Conservation (phyloP, 2,888 invertebrate species). For the Mystacides longicornis region DNA sequence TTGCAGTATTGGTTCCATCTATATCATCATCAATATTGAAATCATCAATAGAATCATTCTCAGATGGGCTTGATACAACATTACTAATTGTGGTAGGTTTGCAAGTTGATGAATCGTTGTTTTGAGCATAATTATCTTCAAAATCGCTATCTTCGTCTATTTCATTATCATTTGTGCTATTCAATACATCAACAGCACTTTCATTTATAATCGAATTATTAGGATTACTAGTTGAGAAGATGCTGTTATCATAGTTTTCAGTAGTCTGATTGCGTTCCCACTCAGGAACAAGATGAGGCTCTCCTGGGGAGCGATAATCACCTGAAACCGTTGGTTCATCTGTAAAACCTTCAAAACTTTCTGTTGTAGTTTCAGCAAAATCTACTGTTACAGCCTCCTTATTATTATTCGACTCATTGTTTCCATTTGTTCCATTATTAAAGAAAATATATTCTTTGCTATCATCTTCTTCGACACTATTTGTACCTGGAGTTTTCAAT, state of each 20-base stretch:
- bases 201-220: background rate
- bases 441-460: slow-evolving; percentile 23
- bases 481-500: slow-evolving; percentile 18
- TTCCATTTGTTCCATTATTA: slow-evolving; percentile 13
- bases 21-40: background rate
- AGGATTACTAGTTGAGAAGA: slow-evolving; percentile 7
- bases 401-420: background rate
- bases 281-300: slow-evolving; percentile 22
- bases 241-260: slow-evolving; percentile 8
- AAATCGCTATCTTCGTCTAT: background rate
- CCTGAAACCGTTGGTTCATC: slow-evolving; percentile 12
- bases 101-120: background rate
- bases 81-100: background rate
- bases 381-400: slow-evolving; percentile 1
- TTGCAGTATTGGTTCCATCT: background rate
- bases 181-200: background rate
- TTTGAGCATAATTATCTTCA: background rate
- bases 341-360: slow-evolving; percentile 11
- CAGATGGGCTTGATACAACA: background rate
- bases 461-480: slow-evolving; percentile 23
- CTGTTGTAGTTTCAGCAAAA: slow-evolving; percentile 12
- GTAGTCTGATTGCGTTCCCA: slow-evolving; percentile 25
- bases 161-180: slow-evolving; percentile 1
- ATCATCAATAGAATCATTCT: background rate
- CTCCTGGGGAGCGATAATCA: slow-evolving; percentile 22